Evolutionary conservation across 1,140 invertebrate genomes (phyloP), one percentile per base, ranked within the genome.

Genomic region (Schmidtea mediterranea): DNA sequence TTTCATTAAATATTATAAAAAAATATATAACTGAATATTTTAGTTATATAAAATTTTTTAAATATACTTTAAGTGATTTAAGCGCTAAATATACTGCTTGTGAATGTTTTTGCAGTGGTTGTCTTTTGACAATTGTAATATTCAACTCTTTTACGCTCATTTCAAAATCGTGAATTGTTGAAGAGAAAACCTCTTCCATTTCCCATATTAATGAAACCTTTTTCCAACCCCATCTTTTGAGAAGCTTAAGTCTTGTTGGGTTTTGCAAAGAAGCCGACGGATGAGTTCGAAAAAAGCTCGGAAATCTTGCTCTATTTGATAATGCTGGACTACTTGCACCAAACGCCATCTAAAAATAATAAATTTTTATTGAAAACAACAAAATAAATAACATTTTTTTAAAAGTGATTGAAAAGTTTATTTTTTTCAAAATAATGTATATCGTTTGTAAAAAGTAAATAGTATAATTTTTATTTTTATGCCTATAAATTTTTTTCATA

Each of bases 251-350:
- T 54, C 90, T 70, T 0, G 89, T 95, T 1, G 92, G 92, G 69
- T 97, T 98, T 65, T 98, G 87, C 15, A 98, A 84, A 0, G 89
- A 97, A 1, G 89, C 90, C 9, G 89, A 95, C 1, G 92, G 92
- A 70, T 98, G 92, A 0, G 92, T 98, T 18, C 90, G 75, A 67
- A 97, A 98, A 46, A 98, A 73, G 1, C 89, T 97, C 2, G 87
- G 87, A 68, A 98, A 98, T 46, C 92, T 72, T 54, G 82, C 78
- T 37, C 89, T 73, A 69, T 97, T 87, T 2, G 89, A 94, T n/a
- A 98, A 67, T 1, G 90, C 90, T 5, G 90, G 90, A 19, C 86
- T 94, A 58, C 83, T 90, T 1, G 87, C 87, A 19, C 90, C 90
- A 64, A 95, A 98, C 55, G 87, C 94, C 8, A 95, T 67, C 87